Evolutionary conservation across 1,140 invertebrate genomes (phyloP), one percentile per base, ranked within the genome.

Genomic region (Proctacanthus coquilletti): DNA sequence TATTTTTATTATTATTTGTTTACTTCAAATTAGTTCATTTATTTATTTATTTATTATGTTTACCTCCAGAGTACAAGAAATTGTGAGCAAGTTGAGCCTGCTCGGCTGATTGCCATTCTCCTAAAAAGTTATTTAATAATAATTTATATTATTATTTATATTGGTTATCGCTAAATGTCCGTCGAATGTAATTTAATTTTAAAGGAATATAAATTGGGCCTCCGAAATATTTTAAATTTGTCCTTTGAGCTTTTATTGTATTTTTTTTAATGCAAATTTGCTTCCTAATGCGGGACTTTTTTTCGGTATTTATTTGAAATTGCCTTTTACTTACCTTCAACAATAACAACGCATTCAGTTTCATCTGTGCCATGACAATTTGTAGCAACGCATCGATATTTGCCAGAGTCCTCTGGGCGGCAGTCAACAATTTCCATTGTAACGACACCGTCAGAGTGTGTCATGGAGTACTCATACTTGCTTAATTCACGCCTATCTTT

Each of bases 351-450:
- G 62, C 91, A 96, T 31, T 74, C 80, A 2, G 93, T 97, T 69
- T 96, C 91, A 52, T 94, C 89, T 15, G 76, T 77, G 47, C 96
- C 96, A 44, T 95, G 80, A 14, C 71, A 69, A 62, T 98, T 98
- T 23, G 76, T 81, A 5, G 95, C 95, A 5, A 84, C 72, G 58
- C 93, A 98, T 15, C 73, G 77, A 62, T 98, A 99, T 60, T 87
- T 92, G 41, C 94, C 96, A 42, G 91, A 91, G 64, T 99, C 96
- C 46, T 82, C 80, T 1, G 89, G 79, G 53, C 81, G 79, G 59
- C 91, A 94, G 60, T 91, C 87, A 29, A 87, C 74, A 40, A 99
- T 96, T 70, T 98, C 95, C 65, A 98, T 75, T 1, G 87, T 89
- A 21, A 94, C 83, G 3, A 98, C 92, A 46, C 94, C 95, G 58